Evolutionary conservation across 2,888 invertebrate genomes (phyloP), one percentile per base, ranked within the genome.

Genomic region (Acanthopleura granulata): DNA sequence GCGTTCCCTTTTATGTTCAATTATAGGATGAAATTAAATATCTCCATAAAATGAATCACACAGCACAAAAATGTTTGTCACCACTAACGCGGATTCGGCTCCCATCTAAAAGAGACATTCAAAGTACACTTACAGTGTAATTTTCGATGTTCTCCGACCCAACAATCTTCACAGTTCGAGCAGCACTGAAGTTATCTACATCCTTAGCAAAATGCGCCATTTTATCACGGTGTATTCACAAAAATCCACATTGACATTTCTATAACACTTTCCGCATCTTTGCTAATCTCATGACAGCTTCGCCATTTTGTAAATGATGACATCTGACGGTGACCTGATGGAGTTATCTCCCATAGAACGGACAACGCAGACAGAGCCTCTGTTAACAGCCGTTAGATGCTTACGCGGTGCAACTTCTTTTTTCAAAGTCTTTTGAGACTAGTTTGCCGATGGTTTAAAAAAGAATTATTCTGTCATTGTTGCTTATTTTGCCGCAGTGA

Each of bases 191-290:
- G 74, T 82, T 84, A 51, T 87, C 86, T 18, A 85, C 62, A 80
- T 86, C 85, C 79, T 85, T 86, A 18, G 85, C 85, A 82, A 87
- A 88, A 70, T 87, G 85, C 62, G 88, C 87, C 88, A 88, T 88
- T 76, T 49, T 49, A 74, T 18, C 18, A 57, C 18, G 12, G n/a
- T 57, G 18, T 57, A 4, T n/a, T n/a, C 57, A 57, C 57, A 3
- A 57, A 22, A 9, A n/a, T 18, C 18, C 57, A 57, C n/a, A n/a
- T 57, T n/a, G 22, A 57, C 57, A 57, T 57, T 57, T 57, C 57
- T 12, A 12, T 57, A 12, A n/a, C 57, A 18, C 57, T n/a, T 57
- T 4, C 18, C 57, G 22, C 57, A 57, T 1, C n/a, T 57, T 9
- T 57, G 6, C 3, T 6, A 57, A 57, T 57, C 57, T n/a, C 57